Evolutionary conservation across 2,113 vertebrate species (phyloP).

Genomic region (Microcebus ravelobensis): DNA sequence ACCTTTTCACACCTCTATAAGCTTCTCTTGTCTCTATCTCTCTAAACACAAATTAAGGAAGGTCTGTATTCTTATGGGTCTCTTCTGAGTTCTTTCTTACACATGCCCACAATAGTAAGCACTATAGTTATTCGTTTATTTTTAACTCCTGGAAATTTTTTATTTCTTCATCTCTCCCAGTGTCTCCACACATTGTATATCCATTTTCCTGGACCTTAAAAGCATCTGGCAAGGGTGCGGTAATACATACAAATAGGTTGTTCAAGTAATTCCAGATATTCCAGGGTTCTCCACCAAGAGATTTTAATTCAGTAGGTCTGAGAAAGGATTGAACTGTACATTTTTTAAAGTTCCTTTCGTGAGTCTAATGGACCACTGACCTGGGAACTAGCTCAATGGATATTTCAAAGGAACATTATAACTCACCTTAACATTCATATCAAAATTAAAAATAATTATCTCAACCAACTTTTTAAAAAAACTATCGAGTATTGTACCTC

Average conservation of each 20-base stretch:
- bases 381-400: background rate
- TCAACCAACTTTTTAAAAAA: background rate
- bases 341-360: background rate
- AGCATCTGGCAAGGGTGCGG: background rate
- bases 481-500: background rate
- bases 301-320: background rate
- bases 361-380: background rate
- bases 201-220: background rate
- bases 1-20: accelerated
- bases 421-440: background rate
- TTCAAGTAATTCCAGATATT: background rate
- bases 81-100: background rate
- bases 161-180: background rate
- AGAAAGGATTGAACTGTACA: background rate
- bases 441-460: background rate
- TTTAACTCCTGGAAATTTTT: background rate
- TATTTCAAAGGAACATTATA: slow-evolving; percentile 11
- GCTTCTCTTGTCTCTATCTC: background rate
- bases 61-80: no score
- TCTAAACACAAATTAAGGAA: background rate
- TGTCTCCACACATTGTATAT: background rate
- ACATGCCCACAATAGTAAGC: background rate
- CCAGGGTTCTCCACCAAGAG: background rate
- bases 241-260: background rate
- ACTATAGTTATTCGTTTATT: background rate